Evolutionary conservation across 1,140 invertebrate species (phyloP), one percentile per base, ranked within the genome.

Genomic region (Caenorhabditis tropicalis): DNA sequence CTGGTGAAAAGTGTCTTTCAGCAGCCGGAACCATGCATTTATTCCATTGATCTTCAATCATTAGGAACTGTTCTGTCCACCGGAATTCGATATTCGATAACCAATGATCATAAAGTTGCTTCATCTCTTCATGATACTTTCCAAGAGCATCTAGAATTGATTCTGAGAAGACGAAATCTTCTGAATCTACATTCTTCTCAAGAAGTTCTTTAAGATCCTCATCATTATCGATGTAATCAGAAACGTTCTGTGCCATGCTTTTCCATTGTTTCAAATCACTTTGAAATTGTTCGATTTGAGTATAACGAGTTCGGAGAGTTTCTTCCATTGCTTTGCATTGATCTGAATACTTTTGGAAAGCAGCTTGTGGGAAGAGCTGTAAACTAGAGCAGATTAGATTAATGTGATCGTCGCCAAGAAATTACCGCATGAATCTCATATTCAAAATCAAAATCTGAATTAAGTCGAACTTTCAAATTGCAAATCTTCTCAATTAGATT

Each of bases 341-440:
- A 6, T n/a, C 36, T 7, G 65, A 15, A 36, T 74, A 74, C 12
- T 74, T 39, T 43, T 74, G 36, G 36, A 74, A 74, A 10, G 36
- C 65, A 0, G 16, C 7, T 21, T 43, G 9, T 24, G 65, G 65
- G 36, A 74, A 74, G 19, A 74, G 65, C 65, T 74, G 65, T 24
- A 74, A 74, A 33, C 2, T 36, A 5, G n/a, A 36, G 1, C 4
- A 16, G 3, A 12, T 46, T 9, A 46, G 9, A 46, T 46, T 46
- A 46, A 46, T n/a, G n/a, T n/a, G n/a, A n/a, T n/a, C n/a, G n/a
- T n/a, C n/a, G n/a, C n/a, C n/a, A n/a, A n/a, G n/a, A n/a, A n/a
- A n/a, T 29, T 33, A 74, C 65, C 65, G 65, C 6, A 46, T 74
- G 65, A 21, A 74, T 39, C 36, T 74, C 65, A 74, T 74, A 46